phyloP scores from a whole-genome alignment of 1,140 invertebrate species.

The Planococcus citri region DNA sequence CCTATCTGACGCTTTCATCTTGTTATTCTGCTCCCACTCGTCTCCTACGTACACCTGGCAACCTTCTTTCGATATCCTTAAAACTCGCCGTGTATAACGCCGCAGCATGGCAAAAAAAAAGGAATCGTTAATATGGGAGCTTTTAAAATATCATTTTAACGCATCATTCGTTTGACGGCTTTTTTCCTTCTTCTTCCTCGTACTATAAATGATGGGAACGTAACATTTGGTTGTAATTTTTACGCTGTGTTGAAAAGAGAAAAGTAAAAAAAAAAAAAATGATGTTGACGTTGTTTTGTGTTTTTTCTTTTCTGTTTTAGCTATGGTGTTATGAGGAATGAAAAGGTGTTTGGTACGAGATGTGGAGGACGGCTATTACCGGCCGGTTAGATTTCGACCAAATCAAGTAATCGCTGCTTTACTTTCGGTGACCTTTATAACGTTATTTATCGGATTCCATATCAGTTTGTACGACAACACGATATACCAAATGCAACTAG shows the following conservation, averaged over 20 bases:
- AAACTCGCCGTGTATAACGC: too few relatives aligned
- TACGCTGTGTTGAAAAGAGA: neutral
- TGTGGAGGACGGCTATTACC: conserved; percentile 17
- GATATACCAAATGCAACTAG: neutral
- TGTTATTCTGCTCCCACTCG: neutral
- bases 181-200: too few relatives aligned
- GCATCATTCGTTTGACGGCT: too few relatives aligned
- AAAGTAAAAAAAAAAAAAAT: too few relatives aligned
- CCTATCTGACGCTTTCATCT: neutral
- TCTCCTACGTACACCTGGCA: too few relatives aligned
- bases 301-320: neutral
- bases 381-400: conserved; percentile 14
- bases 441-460: conserved; percentile 8
- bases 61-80: neutral
- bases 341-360: conserved; percentile 1
- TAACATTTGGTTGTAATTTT: too few relatives aligned
- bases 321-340: conserved; percentile 13
- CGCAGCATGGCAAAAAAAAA: too few relatives aligned
- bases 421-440: conserved; percentile 3
- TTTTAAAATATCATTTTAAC: too few relatives aligned
- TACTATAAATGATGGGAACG: too few relatives aligned
- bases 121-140: too few relatives aligned
- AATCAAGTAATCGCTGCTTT: conserved; percentile 8
- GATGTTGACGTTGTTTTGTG: too few relatives aligned
- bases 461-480: neutral